A percentile compares a stretch with the other conserved stretches of the same genome.
phyloP scores from a whole-genome alignment of 2,797 vertebrate species.

The Pseudochirops cupreus region DNA sequence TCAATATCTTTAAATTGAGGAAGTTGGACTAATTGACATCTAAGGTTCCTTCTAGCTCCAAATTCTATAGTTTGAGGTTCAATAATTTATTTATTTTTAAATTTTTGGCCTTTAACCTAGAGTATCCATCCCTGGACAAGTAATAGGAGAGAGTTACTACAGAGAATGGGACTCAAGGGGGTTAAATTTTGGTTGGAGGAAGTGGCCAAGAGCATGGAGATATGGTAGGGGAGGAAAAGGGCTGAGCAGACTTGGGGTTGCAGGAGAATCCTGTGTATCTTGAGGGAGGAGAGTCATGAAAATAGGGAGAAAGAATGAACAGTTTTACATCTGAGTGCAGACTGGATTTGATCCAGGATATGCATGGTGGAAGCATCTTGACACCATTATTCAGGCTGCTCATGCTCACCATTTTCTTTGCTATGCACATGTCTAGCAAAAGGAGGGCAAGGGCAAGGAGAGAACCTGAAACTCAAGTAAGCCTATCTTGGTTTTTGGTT shows the following conservation, averaged over 20 bases:
- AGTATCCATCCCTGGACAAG: background rate
- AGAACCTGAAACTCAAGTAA: background rate
- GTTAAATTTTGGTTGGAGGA: constrained; percentile 18
- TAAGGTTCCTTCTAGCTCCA: background rate
- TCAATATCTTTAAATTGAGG: constrained; percentile 29
- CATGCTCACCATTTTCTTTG: background rate
- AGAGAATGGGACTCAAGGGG: background rate
- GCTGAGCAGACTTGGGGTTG: background rate
- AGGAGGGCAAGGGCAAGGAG: constrained; percentile 69
- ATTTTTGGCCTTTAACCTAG: background rate
- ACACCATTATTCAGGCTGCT: background rate
- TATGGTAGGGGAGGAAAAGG: background rate
- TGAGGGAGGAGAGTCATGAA: background rate
- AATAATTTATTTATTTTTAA: too few relatives aligned
- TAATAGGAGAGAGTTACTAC: background rate
- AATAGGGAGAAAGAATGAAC: background rate
- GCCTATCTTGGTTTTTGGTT: constrained; percentile 32
- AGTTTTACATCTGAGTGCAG: background rate
- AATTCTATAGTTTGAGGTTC: background rate
- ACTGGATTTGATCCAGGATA: fast-evolving
- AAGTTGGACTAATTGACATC: background rate
- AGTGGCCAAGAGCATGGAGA: background rate
- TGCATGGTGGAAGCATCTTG: background rate
- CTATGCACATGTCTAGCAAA: constrained; percentile 69
- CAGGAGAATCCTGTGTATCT: background rate